A percentile compares a stretch with the other conserved stretches of the same genome.
Conservation (phyloP, 2,113 vertebrate genomes). For the Atractosteus spatula region DNA sequence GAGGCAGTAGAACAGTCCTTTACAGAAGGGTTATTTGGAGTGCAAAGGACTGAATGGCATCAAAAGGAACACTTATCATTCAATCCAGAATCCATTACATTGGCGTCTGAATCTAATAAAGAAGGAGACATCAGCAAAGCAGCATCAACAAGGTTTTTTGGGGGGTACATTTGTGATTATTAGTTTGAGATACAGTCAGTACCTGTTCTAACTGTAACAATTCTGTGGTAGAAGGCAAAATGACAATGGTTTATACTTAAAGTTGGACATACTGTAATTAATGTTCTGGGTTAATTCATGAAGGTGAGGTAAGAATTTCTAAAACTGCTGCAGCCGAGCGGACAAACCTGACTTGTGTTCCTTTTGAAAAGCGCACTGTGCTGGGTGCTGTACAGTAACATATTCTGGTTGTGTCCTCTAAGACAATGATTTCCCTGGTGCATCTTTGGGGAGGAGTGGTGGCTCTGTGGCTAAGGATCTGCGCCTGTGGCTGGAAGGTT, state of each 20-base stretch:
- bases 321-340: too few species aligned
- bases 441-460: too few species aligned
- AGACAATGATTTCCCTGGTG: too few species aligned
- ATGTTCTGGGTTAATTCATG: too few species aligned
- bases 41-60: conserved; percentile 21
- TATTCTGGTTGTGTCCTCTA: too few species aligned
- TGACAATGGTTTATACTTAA: conserved; percentile 42
- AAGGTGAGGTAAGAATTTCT: too few species aligned
- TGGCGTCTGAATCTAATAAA: background rate
- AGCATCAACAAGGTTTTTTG: background rate
- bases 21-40: conserved; percentile 20
- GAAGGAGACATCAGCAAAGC: background rate
- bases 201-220: background rate
- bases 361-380: too few species aligned
- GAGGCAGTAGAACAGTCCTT: conserved; percentile 1
- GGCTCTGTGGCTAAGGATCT: too few species aligned
- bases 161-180: background rate
- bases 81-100: conserved; percentile 28
- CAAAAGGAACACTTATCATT: conserved; percentile 18
- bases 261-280: background rate
- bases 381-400: too few species aligned
- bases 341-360: too few species aligned
- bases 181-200: too few species aligned
- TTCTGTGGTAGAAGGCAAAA: conserved; percentile 16
- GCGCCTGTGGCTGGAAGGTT: too few species aligned